Conservation (phyloP, 2,888 invertebrate genomes). For the Campoplex capitator region DNA sequence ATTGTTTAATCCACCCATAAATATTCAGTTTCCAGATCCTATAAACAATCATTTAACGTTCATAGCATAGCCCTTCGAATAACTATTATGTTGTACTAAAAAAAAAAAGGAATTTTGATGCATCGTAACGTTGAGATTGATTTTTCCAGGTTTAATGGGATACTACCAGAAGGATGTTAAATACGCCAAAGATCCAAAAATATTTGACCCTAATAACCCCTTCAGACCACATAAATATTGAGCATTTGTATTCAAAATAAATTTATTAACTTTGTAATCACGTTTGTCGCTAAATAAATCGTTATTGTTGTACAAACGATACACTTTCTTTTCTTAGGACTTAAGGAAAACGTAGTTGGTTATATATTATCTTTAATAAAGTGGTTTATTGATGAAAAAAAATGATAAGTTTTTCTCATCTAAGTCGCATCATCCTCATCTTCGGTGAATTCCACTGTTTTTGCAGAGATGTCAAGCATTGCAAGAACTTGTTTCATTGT, state of each 20-base stretch:
- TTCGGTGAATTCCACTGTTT: constrained; percentile 85
- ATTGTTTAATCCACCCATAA: neutral
- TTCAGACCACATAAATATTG: constrained; percentile 92
- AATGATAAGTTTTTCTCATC: neutral
- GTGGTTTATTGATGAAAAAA: neutral
- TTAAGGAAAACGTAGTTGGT: neutral
- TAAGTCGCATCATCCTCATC: constrained; percentile 83
- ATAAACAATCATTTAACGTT: neutral
- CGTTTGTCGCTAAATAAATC: constrained; percentile 53
- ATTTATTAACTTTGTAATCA: constrained; percentile 60
- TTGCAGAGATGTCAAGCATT: constrained; percentile 85
- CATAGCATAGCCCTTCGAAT: too few relatives aligned
- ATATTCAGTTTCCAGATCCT: neutral
- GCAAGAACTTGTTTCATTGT: constrained; percentile 85
- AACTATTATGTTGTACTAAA: too few relatives aligned
- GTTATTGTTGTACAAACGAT: constrained; percentile 42
- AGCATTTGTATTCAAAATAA: constrained; percentile 68
- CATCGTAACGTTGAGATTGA: neutral
- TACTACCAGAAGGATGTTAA: constrained; percentile 91
- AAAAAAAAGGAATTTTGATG: neutral
- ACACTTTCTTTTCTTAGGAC: neutral
- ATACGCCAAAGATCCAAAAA: constrained; percentile 94
- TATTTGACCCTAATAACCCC: constrained; percentile 96
- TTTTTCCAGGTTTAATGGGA: constrained; percentile 90
- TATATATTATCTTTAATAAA: neutral